Base-by-base conservation (phyloP, 2,888 invertebrate species). In the Hololepta plana region DNA sequence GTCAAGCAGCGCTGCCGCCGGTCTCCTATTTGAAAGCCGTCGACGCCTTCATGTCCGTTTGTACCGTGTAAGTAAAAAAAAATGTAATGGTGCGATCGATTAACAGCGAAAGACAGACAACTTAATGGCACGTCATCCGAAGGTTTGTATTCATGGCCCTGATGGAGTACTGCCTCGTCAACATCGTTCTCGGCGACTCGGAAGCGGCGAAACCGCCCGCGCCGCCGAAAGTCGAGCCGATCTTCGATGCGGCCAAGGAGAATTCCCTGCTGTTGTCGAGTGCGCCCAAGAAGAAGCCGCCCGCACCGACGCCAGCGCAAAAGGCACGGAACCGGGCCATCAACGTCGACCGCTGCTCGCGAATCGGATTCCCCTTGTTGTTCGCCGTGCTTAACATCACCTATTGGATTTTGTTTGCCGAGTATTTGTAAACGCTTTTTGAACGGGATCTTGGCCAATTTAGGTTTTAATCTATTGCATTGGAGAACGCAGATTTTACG, bases 21-120 rank as follows among this genome's bases (percentile, higher is more conserved):
- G 91, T 91, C 3, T 90, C 90, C 2, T 91, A 91, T 51, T 59
- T 90, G 23, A 91, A 88, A 52, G 85, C 87, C 0, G 85, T 88
- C 3, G 87, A 88, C 45, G 82, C 81, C 1, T 88, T 87, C 47
- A 88, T 88, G 87, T 85, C 85, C 9, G 81, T 81, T 11, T 88
- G 87, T 50, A 87, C 87, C 26, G 67, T 87, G 67, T 75, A 52
- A 62, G 69, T 63, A 40, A 8, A 16, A 15, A 15, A 20, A 26
- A 24, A 24, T 10, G n/a, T n/a, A 9, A n/a, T 21, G 10, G 9
- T 7, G 9, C 5, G 10, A 12, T 20, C 10, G 16, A 28, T 28
- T 8, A 22, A 15, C 6, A 16, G 10, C 7, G 13, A 14, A 24
- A 11, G 5, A 15, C n/a, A n/a, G n/a, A n/a, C n/a, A n/a, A n/a